Base-by-base conservation (phyloP, 2,113 vertebrate genomes). In the Aspiorhynchus laticeps region DNA sequence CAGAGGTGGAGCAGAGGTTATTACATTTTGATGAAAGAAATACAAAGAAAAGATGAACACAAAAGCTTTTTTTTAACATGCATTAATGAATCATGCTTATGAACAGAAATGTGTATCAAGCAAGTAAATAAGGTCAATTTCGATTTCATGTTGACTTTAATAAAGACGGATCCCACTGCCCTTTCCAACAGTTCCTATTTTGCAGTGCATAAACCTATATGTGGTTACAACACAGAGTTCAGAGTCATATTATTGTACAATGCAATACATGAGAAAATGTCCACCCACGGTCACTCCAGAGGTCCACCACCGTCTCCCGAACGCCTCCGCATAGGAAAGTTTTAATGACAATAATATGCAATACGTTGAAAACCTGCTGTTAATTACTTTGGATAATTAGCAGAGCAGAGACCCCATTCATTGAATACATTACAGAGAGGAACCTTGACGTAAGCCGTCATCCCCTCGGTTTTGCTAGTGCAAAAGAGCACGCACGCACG, bases 341-440 rank as follows among this genome's bases (percentile, higher is more conserved):
- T 83, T 46, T 51, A 61, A 87, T 36, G 53, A 59, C 46, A 41
- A 84, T 84, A 59, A 84, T 74, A 84, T 74, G 69, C 83, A 59
- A 59, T 41, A 84, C 46, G 48, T 73, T 74, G 48, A 84, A 74
- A 83, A 84, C 83, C 69, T 56, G 67, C 31, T 84, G 69, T 74
- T 84, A 84, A 84, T 84, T 84, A 84, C 48, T 84, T 74, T 26
- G 21, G 69, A 84, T 84, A 59, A 74, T 84, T 75, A 84, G 48
- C 46, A 51, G 67, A 84, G 83, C 83, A 59, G 9, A 56, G 69
- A 74, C 69, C 69, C 56, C 48, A 74, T 73, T 84, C 67, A 84
- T 17, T 53, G 67, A 31, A 51, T 83, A 36, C 67, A 74, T 84
- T 74, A 84, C 81, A 83, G 69, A 12, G 67, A 53, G 21, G 51